These are phyloP conservation scores for Erethizon dorsatum DNA, from an alignment of 2,797 vertebrate genomes.

Conservation along the genomic window DNA sequence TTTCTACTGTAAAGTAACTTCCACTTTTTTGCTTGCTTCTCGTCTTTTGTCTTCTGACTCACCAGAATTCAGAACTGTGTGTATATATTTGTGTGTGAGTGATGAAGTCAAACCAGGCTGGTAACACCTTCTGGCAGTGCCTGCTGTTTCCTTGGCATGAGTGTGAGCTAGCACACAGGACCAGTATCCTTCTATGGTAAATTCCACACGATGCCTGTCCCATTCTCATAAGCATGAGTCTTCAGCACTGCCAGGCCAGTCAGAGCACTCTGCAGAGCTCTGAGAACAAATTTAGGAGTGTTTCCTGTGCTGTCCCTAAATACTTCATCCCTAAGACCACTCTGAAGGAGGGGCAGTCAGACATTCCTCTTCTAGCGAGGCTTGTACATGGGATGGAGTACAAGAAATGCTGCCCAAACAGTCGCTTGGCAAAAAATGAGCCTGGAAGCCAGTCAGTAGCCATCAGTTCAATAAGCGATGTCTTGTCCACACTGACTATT, in stretches of 20 bases:
- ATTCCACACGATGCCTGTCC: not conserved
- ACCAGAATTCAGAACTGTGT: constrained; percentile 9
- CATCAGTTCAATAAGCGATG: constrained; percentile 47
- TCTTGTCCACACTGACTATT: constrained; percentile 71
- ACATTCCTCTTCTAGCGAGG: not conserved
- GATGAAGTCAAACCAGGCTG: not conserved
- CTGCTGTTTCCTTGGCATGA: not conserved
- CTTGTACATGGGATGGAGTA: not conserved
- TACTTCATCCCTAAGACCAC: not conserved
- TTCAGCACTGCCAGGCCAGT: not conserved
- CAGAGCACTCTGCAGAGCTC: not conserved
- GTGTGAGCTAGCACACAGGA: not conserved
- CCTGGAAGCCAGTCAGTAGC: constrained; percentile 3
- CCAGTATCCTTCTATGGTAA: not conserved
- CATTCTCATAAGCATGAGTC: not conserved
- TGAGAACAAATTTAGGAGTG: not conserved
- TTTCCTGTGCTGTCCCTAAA: not conserved
- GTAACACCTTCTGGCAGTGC: not conserved
- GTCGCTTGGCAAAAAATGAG: not conserved
- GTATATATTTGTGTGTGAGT: not conserved
- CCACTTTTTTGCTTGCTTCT: not conserved
- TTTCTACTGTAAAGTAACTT: not conserved
- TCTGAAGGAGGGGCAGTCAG: not conserved
- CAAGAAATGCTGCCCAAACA: not conserved
- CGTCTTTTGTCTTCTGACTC: not conserved